A percentile compares a stretch with the other conserved stretches of the same genome.
Conservation (phyloP, 2,113 vertebrate species). For the Vulpes ferrilata region DNA sequence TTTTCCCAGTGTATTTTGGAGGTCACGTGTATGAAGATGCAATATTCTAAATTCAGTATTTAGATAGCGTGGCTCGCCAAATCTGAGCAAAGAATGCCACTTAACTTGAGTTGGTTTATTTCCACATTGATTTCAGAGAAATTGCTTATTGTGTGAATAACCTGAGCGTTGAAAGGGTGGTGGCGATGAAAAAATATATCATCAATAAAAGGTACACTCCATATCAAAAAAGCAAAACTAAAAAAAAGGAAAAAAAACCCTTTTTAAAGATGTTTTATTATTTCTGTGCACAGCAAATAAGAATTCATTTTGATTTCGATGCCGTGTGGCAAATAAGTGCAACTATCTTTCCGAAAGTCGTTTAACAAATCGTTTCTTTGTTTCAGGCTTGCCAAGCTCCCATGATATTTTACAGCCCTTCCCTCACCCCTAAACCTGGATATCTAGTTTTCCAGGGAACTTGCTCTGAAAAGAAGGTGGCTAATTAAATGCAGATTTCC, state of each 20-base stretch:
- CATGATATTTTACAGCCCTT: background rate
- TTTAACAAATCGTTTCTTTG: slow-evolving; percentile 22
- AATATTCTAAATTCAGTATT: slow-evolving; percentile 83
- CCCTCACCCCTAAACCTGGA: background rate
- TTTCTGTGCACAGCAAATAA: slow-evolving; percentile 30
- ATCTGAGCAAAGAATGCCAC: slow-evolving; percentile 79
- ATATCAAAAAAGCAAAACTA: slow-evolving; percentile 74
- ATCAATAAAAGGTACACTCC: slow-evolving; percentile 29
- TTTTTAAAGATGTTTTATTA: background rate
- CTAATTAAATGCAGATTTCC: background rate
- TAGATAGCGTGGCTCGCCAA: slow-evolving; percentile 78
- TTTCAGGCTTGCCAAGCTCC: slow-evolving; percentile 9
- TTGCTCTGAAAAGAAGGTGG: slow-evolving; percentile 20
- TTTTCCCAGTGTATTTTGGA: slow-evolving; percentile 73
- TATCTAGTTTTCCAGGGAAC: slow-evolving; percentile 47
- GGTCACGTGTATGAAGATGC: slow-evolving; percentile 60
- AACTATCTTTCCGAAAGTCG: slow-evolving; percentile 60
- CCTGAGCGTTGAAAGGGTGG: slow-evolving; percentile 36
- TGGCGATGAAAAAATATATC: slow-evolving; percentile 10
- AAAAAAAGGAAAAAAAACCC: background rate
- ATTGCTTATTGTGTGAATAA: slow-evolving; percentile 84
- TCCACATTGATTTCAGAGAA: slow-evolving; percentile 85
- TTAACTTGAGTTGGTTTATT: slow-evolving; percentile 79
- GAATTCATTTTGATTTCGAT: slow-evolving; percentile 33
- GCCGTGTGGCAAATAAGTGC: background rate